Evolutionary conservation across 2,888 invertebrate species (phyloP).

Genomic region (Torymus auratus): DNA sequence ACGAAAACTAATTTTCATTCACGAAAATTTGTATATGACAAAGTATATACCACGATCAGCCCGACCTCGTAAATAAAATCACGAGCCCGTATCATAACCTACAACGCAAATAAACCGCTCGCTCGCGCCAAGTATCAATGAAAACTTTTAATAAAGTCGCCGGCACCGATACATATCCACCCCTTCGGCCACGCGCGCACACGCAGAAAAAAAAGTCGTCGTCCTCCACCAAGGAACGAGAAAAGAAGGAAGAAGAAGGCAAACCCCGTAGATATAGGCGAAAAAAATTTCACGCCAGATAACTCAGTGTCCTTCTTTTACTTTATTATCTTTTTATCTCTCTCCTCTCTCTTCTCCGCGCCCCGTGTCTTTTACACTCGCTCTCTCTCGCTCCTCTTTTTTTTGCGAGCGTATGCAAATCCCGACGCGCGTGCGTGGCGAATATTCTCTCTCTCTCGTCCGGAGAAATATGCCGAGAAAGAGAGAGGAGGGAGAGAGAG

Average conservation of each 20-base stretch:
- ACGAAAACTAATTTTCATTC: too few relatives aligned
- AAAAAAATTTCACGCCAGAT: slow-evolving; percentile 54
- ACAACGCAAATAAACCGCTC: background rate
- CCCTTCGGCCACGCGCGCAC: background rate
- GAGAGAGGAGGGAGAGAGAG: slow-evolving; percentile 22
- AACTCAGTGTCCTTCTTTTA: slow-evolving; percentile 57
- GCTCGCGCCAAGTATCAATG: slow-evolving; percentile 1
- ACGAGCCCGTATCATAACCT: background rate
- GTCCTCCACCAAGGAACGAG: background rate
- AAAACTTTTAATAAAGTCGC: slow-evolving; percentile 41
- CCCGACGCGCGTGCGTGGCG: slow-evolving; percentile 53
- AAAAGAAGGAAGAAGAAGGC: background rate
- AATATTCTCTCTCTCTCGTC: slow-evolving; percentile 32
- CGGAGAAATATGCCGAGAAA: too few relatives aligned
- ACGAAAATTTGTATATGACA: too few relatives aligned
- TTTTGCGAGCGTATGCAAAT: slow-evolving; percentile 60
- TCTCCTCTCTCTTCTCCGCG: slow-evolving; percentile 28
- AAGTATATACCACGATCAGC: too few relatives aligned
- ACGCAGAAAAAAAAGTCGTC: background rate
- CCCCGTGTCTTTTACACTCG: background rate
- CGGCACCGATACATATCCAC: slow-evolving; percentile 39
- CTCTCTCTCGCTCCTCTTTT: slow-evolving; percentile 47
- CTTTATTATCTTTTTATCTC: slow-evolving; percentile 57
- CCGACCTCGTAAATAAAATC: background rate
- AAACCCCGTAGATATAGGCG: too few relatives aligned